A percentile compares a stretch with the other conserved stretches of the same genome.
phyloP scores from a whole-genome alignment of 2,888 invertebrate genomes.

The Drosophila sordidula region DNA sequence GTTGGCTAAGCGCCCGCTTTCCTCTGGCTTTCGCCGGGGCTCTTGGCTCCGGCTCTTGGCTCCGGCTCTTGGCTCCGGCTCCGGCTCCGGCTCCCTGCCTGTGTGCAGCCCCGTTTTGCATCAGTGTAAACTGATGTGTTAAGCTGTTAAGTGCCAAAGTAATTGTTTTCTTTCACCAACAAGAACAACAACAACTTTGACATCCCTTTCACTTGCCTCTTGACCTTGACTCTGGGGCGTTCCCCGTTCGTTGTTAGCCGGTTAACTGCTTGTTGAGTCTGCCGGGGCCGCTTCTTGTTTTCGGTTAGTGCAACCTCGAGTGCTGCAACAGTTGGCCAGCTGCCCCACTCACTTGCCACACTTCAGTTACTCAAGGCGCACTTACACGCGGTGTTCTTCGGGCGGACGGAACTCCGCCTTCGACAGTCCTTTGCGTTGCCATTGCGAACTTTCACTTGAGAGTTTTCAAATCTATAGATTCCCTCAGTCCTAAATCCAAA shows the following conservation, averaged over 20 bases:
- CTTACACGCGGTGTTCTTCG: not conserved
- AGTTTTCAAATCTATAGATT: too few relatives aligned
- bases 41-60: slow-evolving; percentile 25
- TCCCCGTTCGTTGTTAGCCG: slow-evolving; percentile 6
- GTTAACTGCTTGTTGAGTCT: slow-evolving; percentile 4
- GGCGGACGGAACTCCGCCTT: too few relatives aligned
- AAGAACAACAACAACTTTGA: slow-evolving; percentile 44
- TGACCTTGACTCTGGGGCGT: slow-evolving; percentile 61
- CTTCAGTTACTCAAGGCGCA: too few relatives aligned
- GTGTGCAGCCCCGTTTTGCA: slow-evolving; percentile 63
- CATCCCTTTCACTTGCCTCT: slow-evolving; percentile 73
- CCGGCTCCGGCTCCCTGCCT: slow-evolving; percentile 52
- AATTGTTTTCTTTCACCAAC: slow-evolving; percentile 83
- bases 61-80: slow-evolving; percentile 24
- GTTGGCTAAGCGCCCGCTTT: slow-evolving; percentile 45
- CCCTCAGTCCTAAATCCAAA: too few relatives aligned
- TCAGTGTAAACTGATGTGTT: slow-evolving; percentile 78
- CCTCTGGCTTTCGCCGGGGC: slow-evolving; percentile 21
- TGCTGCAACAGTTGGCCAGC: not conserved
- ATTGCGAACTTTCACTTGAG: too few relatives aligned
- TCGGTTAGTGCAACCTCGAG: not conserved
- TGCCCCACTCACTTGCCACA: not conserved
- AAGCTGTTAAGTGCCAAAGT: slow-evolving; percentile 84
- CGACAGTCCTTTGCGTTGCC: too few relatives aligned
- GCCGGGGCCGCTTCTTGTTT: not conserved